phyloP scores from a whole-genome alignment of 2,888 invertebrate genomes.

The Carabus problematicus region DNA sequence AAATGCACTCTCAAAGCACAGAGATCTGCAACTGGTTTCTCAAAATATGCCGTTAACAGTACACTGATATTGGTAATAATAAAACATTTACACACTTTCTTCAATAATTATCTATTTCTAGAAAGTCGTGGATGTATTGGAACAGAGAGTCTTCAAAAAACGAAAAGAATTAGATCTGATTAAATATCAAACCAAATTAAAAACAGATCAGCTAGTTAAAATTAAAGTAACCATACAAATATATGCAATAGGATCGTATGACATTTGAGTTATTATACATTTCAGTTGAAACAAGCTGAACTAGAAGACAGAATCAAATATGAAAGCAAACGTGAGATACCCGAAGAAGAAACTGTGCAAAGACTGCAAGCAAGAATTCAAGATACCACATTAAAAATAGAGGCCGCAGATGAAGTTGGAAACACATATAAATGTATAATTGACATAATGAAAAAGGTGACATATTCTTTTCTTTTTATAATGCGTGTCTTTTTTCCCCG shows the following conservation, averaged over 20 bases:
- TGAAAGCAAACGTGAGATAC: constrained; percentile 60
- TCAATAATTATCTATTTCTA: constrained; percentile 52
- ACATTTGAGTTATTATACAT: background rate
- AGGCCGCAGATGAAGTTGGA: constrained; percentile 70
- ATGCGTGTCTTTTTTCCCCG: background rate
- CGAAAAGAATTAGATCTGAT: constrained; percentile 69
- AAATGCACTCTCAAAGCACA: constrained; percentile 66
- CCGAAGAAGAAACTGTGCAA: constrained; percentile 64
- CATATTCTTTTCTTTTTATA: background rate
- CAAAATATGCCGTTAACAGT: constrained; percentile 58
- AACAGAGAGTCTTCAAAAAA: constrained; percentile 69
- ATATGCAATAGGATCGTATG: background rate
- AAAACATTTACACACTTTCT: background rate
- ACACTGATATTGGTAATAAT: constrained; percentile 32
- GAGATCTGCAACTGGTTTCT: constrained; percentile 66
- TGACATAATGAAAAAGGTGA: constrained; percentile 69
- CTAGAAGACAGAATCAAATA: constrained; percentile 63
- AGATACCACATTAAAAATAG: constrained; percentile 68
- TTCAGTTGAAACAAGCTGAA: constrained; percentile 63
- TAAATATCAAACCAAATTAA: constrained; percentile 66
- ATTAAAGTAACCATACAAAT: constrained; percentile 62
- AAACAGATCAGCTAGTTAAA: constrained; percentile 65
- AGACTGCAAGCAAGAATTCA: constrained; percentile 69
- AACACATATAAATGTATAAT: constrained; percentile 69
- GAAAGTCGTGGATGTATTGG: constrained; percentile 67